A percentile compares a stretch with the other conserved stretches of the same genome.
Evolutionary conservation across 1,140 invertebrate species (phyloP).

Genomic region (Cepaea nemoralis): DNA sequence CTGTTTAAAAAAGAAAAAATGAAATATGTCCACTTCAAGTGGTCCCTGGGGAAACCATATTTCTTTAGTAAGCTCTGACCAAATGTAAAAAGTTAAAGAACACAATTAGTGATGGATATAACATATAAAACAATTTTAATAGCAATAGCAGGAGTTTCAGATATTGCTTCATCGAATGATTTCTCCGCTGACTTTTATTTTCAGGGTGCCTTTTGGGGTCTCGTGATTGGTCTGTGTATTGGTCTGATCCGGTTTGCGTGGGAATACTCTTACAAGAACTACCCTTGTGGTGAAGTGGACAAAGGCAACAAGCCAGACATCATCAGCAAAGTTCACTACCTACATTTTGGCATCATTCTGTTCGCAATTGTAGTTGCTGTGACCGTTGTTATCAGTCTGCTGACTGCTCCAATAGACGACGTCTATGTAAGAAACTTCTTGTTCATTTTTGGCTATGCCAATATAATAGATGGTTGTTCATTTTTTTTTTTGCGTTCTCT

Average conservation of each 20-base stretch:
- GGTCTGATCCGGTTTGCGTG: conserved; percentile 72
- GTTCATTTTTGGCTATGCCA: too few species aligned
- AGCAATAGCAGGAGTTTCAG: too few species aligned
- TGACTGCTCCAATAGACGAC: conserved; percentile 68
- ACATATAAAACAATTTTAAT: too few species aligned
- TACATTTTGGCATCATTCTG: conserved; percentile 72
- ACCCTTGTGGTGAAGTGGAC: conserved; percentile 62
- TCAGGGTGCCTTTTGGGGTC: conserved; percentile 75
- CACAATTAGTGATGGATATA: too few species aligned
- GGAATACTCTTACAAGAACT: conserved; percentile 66
- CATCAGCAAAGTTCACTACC: conserved; percentile 70
- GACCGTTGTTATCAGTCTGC: conserved; percentile 65
- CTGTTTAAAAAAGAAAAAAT: too few species aligned
- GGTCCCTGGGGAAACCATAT: too few species aligned
- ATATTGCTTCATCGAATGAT: too few species aligned
- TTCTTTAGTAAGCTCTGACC: too few species aligned
- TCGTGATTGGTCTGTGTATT: conserved; percentile 74
- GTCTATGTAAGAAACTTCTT: conserved; percentile 66
- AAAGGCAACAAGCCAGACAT: conserved; percentile 59
- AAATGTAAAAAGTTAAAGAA: too few species aligned
- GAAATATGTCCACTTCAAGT: too few species aligned
- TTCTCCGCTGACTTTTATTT: conserved; percentile 45
- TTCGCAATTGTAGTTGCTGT: conserved; percentile 65
- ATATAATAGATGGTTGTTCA: too few species aligned
- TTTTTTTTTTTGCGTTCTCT: too few species aligned